Conservation (phyloP, 2,113 vertebrate species). For the Raja brachyura region DNA sequence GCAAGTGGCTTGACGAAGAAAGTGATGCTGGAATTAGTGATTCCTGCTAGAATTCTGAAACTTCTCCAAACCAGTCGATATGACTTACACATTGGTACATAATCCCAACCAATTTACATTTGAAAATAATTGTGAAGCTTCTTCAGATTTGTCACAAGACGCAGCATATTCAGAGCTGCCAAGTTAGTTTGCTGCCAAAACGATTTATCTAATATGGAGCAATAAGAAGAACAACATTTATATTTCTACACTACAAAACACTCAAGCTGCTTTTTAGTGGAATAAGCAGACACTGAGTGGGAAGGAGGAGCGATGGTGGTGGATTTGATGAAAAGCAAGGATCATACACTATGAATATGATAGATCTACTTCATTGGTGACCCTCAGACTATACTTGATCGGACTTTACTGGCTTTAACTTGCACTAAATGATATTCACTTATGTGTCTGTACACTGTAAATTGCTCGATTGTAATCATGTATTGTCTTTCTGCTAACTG, state of each 20-base stretch:
- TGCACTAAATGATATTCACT: too few relatives aligned
- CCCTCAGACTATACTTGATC: too few relatives aligned
- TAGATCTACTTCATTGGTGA: too few relatives aligned
- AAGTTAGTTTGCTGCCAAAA: neutral
- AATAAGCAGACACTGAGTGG: neutral
- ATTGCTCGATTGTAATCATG: too few relatives aligned
- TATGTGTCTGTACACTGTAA: too few relatives aligned
- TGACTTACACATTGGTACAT: neutral
- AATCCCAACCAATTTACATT: neutral
- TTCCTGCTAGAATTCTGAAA: neutral
- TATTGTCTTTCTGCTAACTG: too few relatives aligned
- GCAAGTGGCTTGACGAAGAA: neutral
- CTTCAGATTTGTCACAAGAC: neutral
- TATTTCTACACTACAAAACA: neutral
- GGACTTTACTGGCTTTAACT: too few relatives aligned
- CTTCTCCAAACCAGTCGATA: neutral
- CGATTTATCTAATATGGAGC: neutral
- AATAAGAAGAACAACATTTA: neutral
- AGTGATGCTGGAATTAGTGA: neutral
- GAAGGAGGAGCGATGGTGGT: neutral
- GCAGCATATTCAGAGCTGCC: neutral
- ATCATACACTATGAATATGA: neutral
- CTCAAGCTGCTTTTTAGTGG: neutral
- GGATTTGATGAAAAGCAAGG: neutral
- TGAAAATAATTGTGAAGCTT: neutral